Base-by-base conservation (phyloP, 2,113 vertebrate species). In the Hydrochoerus hydrochaeris region DNA sequence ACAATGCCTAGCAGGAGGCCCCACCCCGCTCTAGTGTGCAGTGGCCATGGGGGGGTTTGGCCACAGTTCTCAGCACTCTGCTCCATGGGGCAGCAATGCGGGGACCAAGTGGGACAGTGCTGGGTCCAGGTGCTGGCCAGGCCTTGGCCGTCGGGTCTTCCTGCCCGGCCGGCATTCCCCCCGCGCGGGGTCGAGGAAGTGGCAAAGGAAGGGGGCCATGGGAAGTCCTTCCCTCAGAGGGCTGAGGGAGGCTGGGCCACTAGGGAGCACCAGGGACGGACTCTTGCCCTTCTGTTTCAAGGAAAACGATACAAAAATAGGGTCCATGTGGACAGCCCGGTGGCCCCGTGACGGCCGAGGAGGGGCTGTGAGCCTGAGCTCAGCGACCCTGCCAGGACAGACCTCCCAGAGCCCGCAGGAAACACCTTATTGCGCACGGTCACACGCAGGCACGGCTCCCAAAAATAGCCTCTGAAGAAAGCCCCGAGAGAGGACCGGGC, bases 241-340 rank as follows among this genome's bases (percentile, higher is more conserved):
- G 14, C 7, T 13, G 1, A 28, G 17, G 85, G 90, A 58, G 94
- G 80, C 1, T 30, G 12, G 60, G 69, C 85, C 71, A 17, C 90
- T 3, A 5, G 85, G 85, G 44, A 28, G 24, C 20, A 9, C 89
- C 24, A 1, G 4, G 73, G 54, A 44, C 89, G 85, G 89, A 24
- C 9, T 38, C 62, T 11, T 2, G 46, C 83, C 35, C 0, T 95
- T 85, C 96, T 95, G 75, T 93, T 96, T 96, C 80, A 12, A 97
- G 97, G 97, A 96, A 96, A 90, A 86, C 3, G 11, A 81, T 71
- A 90, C 90, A 96, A 95, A 97, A 96, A 96, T 96, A 97, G 95
- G 94, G 93, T 84, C 91, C 85, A 7, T 1, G 10, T 44, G 91
- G 91, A 84, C 80, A 90, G 46, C 71, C 52, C 67, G 58, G 26